Evolutionary conservation across 2,113 vertebrate genomes (phyloP), one percentile per base, ranked within the genome.

Genomic region (Mesitornis unicolor): DNA sequence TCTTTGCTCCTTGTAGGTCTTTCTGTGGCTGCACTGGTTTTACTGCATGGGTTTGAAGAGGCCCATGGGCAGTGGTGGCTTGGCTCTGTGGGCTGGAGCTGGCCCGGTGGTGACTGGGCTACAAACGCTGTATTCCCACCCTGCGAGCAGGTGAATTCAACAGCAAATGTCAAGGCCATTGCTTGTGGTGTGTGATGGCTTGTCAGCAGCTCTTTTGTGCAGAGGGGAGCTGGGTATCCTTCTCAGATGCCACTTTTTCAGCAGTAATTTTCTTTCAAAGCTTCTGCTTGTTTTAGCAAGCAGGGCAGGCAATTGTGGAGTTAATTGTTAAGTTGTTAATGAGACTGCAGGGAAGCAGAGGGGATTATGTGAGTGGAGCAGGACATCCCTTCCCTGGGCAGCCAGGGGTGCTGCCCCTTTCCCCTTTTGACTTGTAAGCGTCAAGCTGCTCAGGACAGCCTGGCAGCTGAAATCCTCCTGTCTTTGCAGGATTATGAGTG

Each of bases 271-370:
- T 65, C 56, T 78, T 50, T 54, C 36, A 40, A 31, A 88, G 28
- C 22, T 63, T 20, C 43, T 13, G 8, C 47, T n/a, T 31, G 20
- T 38, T 45, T 16, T 21, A 3, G 2, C 1, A 40, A 61, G 64
- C 47, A 15, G 40, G 54, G 82, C 63, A 16, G 61, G n/a, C 6
- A 3, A 5, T 4, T 2, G 0, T 5, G 5, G 19, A 13, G 3
- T n/a, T n/a, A n/a, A n/a, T n/a, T 2, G 24, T 15, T n/a, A n/a
- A n/a, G 33, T 11, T 56, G 42, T 9, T 25, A 13, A 45, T 21
- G 61, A 63, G 64, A 57, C 42, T 43, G 38, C n/a, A 13, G 54
- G 67, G 59, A 16, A 28, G 50, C 13, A 28, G 54, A 51, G 45
- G 21, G 19, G n/a, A 29, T 40, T 22, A 7, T 2, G 0, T 10